Conservation (phyloP, 2,888 invertebrate species). For the Apamea crenata region DNA sequence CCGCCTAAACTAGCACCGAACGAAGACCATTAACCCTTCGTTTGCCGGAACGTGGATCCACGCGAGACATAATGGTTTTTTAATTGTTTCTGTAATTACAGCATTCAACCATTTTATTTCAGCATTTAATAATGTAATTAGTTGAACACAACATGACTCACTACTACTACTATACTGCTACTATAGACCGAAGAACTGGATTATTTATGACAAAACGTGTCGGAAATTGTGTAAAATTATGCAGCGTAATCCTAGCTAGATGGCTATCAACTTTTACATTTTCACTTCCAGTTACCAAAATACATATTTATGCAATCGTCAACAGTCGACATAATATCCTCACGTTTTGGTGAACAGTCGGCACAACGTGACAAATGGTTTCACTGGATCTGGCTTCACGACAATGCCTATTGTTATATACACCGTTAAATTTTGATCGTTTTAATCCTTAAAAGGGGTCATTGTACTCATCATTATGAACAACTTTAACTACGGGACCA, state of each 20-base stretch:
- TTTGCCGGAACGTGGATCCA: no score
- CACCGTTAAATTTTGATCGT: no score
- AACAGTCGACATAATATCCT: constrained; percentile 24
- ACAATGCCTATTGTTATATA: constrained; percentile 13
- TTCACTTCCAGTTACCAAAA: constrained; percentile 49
- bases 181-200: background rate
- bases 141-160: background rate
- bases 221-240: constrained; percentile 25
- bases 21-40: background rate
- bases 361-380: constrained; percentile 20
- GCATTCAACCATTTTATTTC: background rate
- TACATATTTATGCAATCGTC: constrained; percentile 36
- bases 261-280: constrained; percentile 33
- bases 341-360: constrained; percentile 33
- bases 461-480: no score
- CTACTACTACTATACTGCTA: background rate
- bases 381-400: constrained; percentile 15
- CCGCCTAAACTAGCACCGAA: background rate
- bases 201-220: background rate
- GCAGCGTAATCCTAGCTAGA: constrained; percentile 19
- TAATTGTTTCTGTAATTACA: background rate
- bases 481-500: no score
- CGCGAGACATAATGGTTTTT: background rate
- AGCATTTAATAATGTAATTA: background rate
- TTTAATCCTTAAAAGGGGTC: no score